Conservation (phyloP, 2,888 invertebrate species). For the Criorhina ranunculi region DNA sequence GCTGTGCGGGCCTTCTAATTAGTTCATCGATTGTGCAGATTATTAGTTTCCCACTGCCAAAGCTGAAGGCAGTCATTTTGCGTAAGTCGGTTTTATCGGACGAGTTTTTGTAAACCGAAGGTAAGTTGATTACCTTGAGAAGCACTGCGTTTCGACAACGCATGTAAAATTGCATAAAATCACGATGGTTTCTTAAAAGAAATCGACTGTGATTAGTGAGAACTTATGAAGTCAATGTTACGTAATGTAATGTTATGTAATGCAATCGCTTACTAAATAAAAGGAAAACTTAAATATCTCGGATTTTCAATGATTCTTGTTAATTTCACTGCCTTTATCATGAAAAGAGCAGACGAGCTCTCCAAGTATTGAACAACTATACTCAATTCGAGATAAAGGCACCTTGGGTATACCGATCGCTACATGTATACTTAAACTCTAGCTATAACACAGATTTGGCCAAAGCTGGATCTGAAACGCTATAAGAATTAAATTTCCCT, state of each 20-base stretch:
- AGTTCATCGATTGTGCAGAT: slow-evolving; percentile 67
- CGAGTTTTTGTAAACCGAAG: slow-evolving; percentile 48
- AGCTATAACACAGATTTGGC: no score
- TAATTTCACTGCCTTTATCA: no score
- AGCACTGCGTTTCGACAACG: neutral
- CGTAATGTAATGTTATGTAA: neutral
- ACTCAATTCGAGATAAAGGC: no score
- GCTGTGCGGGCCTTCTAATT: slow-evolving; percentile 54
- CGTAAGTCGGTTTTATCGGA: slow-evolving; percentile 38
- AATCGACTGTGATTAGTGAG: neutral
- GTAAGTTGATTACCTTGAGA: slow-evolving; percentile 44
- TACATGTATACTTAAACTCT: no score
- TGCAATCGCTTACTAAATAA: no score
- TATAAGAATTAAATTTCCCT: no score
- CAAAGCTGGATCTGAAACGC: no score
- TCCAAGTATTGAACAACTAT: no score
- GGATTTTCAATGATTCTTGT: no score
- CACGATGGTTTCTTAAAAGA: neutral
- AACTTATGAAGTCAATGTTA: slow-evolving; percentile 11
- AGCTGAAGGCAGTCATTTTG: slow-evolving; percentile 38
- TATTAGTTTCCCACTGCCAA: slow-evolving; percentile 23
- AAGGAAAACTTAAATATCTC: no score
- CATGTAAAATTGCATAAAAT: slow-evolving; percentile 34
- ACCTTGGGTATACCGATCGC: no score
- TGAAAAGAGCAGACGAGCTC: no score